Evolutionary conservation across 1,140 invertebrate species (phyloP).

Genomic region (Drosophila mauritiana): DNA sequence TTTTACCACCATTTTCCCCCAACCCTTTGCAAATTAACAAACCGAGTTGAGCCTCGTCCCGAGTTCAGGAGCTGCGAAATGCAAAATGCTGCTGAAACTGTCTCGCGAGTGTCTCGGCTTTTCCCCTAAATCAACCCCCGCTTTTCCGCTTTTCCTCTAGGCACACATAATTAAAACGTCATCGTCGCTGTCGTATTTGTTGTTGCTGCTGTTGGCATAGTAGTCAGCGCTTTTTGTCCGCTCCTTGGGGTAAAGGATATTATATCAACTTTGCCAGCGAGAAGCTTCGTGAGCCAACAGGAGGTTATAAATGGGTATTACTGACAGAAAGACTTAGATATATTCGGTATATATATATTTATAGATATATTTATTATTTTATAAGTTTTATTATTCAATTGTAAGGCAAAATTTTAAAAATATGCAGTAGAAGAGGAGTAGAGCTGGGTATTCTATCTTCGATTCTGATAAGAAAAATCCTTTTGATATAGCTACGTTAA

Average conservation of each 20-base stretch:
- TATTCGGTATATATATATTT: no score
- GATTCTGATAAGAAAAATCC: background rate
- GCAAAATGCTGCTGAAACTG: conserved; percentile 47
- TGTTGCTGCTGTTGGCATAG: conserved; percentile 48
- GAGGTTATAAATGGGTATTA: conserved; percentile 47
- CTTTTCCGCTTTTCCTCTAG: conserved; percentile 45
- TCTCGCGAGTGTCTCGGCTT: conserved; percentile 73
- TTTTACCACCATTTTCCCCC: conserved; percentile 7
- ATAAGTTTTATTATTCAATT: no score
- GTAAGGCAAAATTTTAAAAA: no score
- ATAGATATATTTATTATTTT: background rate
- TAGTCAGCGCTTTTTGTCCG: conserved; percentile 70
- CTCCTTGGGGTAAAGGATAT: conserved; percentile 44
- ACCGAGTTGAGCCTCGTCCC: conserved; percentile 50
- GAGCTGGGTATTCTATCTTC: conserved; percentile 8
- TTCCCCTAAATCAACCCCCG: conserved; percentile 11
- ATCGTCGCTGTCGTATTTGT: conserved; percentile 58
- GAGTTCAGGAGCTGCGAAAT: conserved; percentile 44
- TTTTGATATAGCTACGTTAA: conserved; percentile 37
- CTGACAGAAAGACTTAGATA: background rate
- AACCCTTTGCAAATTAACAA: conserved; percentile 51
- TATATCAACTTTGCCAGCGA: conserved; percentile 41
- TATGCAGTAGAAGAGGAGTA: no score
- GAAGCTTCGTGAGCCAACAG: conserved; percentile 20
- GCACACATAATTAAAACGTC: conserved; percentile 82